Evolutionary conservation across 2,797 vertebrate species (phyloP), one percentile per base, ranked within the genome.

Genomic region (Spinus olivaceus): DNA sequence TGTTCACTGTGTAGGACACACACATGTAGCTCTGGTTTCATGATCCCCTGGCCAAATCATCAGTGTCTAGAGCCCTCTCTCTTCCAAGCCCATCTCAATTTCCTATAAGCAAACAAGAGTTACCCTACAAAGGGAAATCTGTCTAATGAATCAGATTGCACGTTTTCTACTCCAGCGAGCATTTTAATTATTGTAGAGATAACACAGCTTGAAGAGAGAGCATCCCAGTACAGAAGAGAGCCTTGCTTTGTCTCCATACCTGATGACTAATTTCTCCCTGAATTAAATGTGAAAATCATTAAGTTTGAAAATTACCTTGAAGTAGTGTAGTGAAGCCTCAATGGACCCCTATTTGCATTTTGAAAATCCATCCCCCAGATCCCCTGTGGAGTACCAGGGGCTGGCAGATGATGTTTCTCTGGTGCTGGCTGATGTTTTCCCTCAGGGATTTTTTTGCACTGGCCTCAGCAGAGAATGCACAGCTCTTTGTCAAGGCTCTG

Each of bases 161-260:
- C 54, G 86, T 90, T 97, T 97, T 97, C 93, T 95, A 94, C 95
- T 96, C 95, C 92, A 94, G 92, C 17, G 81, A 96, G 91, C 96
- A 96, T 95, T 97, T 96, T 97, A 97, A 98, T 98, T 98, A 97
- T 97, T 95, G 95, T 69, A 22, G 41, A 96, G 96, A 96, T 97
- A 96, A 96, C 87, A 86, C 91, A 94, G 94, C 88, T 96, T 97
- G 92, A 96, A 88, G 61, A 90, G 92, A 97, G 91, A 92, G 94
- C 87, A 83, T 96, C 93, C 91, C 88, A 89, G 94, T 95, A 72
- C 78, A 97, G 88, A 88, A 32, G 60, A 90, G 65, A 81, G 72
- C 41, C 78, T 78, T 91, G 69, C 92, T 97, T 97, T 96, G 96
- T 97, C 93, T 97, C 96, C 96, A 92, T 96, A 95, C 70, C 92